phyloP scores from a whole-genome alignment of 1,140 invertebrate genomes.

The Ruditapes philippinarum region DNA sequence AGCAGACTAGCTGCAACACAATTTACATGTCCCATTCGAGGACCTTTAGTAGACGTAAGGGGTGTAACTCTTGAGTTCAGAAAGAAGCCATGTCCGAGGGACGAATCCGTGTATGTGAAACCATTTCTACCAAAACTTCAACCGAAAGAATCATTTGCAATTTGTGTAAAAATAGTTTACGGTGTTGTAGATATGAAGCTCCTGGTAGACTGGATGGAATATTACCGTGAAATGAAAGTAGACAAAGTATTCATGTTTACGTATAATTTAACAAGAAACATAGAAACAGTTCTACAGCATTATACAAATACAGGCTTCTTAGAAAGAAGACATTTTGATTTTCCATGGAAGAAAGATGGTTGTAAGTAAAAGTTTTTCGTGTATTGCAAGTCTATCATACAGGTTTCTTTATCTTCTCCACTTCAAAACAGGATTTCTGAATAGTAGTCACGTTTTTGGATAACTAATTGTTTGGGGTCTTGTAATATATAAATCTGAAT shows the following conservation, averaged over 20 bases:
- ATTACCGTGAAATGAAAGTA: slow-evolving; percentile 39
- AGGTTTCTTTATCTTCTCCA: no score
- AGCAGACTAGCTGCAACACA: slow-evolving; percentile 8
- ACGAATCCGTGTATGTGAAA: not conserved
- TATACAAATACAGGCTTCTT: slow-evolving; percentile 43
- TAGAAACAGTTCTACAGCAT: slow-evolving; percentile 12
- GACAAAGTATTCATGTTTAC: slow-evolving; percentile 40
- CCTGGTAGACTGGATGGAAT: slow-evolving; percentile 46
- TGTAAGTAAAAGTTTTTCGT: no score
- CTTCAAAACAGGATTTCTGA: no score
- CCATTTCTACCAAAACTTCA: not conserved
- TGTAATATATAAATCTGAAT: no score
- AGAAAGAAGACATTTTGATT: slow-evolving; percentile 24
- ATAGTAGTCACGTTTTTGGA: no score
- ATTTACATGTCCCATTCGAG: slow-evolving; percentile 37
- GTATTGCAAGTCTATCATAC: no score
- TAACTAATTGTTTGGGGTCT: no score
- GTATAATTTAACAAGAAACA: not conserved
- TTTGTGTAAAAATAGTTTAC: slow-evolving; percentile 44
- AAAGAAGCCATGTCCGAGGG: not conserved
- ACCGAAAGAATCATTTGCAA: slow-evolving; percentile 10
- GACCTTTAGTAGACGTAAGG: not conserved
- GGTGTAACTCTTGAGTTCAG: not conserved
- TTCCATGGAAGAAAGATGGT: slow-evolving; percentile 28
- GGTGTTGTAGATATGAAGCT: slow-evolving; percentile 20